phyloP scores from a whole-genome alignment of 2,797 vertebrate species.

The Macrochelys suwanniensis region DNA sequence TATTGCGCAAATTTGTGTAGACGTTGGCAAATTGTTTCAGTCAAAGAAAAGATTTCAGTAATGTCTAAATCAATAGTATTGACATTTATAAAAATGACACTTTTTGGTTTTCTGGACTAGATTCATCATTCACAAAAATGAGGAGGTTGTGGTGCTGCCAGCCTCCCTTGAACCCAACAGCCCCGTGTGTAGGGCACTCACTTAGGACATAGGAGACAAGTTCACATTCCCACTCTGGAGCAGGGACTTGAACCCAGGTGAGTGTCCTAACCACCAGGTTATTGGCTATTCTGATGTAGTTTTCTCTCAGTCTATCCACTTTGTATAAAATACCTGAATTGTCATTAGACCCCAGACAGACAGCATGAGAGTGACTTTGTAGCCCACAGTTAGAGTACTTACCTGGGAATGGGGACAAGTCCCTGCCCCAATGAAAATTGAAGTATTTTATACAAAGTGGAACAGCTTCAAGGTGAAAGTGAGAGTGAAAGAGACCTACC shows the following conservation, averaged over 20 bases:
- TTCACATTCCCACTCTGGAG: background rate
- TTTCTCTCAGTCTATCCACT: background rate
- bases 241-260: background rate
- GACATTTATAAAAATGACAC: background rate
- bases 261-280: background rate
- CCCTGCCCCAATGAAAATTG: background rate
- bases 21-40: background rate
- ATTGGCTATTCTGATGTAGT: background rate
- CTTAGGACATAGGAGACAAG: background rate
- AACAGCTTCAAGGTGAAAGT: background rate
- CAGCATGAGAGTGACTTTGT: background rate
- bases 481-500: background rate
- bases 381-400: background rate
- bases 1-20: background rate
- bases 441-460: background rate
- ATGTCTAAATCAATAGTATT: background rate
- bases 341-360: background rate
- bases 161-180: background rate
- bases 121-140: background rate
- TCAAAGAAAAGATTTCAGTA: background rate
- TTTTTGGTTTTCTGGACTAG: background rate
- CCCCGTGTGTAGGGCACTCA: background rate
- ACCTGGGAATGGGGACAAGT: background rate
- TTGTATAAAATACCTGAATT: background rate
- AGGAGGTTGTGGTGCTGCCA: background rate